Conservation (phyloP, 2,888 invertebrate genomes). For the Drosophila diplacantha region DNA sequence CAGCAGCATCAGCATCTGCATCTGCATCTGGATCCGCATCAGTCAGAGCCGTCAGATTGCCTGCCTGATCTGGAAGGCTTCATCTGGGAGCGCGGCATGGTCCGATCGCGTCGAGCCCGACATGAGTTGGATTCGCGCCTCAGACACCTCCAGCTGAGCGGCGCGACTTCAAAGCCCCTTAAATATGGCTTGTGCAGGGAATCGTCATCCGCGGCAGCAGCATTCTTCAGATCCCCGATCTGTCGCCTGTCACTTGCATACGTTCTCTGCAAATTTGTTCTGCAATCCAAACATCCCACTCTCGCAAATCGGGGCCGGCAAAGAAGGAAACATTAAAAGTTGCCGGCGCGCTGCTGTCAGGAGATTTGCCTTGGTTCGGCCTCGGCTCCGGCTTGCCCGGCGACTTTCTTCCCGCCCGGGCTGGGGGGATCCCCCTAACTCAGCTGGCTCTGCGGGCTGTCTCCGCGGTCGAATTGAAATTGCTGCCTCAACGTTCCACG, state of each 20-base stretch:
- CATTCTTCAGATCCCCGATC: constrained; percentile 38
- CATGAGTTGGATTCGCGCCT: constrained; percentile 61
- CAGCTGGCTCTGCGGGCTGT: constrained; percentile 50
- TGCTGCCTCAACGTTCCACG: constrained; percentile 72
- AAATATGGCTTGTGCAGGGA: constrained; percentile 59
- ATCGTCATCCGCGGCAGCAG: constrained; percentile 25
- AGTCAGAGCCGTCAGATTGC: constrained; percentile 31
- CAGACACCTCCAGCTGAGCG: constrained; percentile 54
- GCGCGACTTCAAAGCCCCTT: constrained; percentile 64
- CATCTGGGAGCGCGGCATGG: constrained; percentile 44
- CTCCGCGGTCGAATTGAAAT: constrained; percentile 63
- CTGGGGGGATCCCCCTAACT: constrained; percentile 26
- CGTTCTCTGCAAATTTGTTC: constrained; percentile 64
- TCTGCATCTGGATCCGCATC: constrained; percentile 32
- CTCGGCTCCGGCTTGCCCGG: constrained; percentile 26
- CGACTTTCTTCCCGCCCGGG: constrained; percentile 22
- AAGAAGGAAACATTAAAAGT: constrained; percentile 72
- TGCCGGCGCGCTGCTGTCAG: constrained; percentile 73
- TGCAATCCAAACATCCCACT: constrained; percentile 69
- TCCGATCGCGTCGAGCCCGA: constrained; percentile 65
- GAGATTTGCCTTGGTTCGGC: constrained; percentile 58
- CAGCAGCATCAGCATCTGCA: constrained; percentile 27
- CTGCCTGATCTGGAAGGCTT: constrained; percentile 32
- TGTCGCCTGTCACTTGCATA: constrained; percentile 54
- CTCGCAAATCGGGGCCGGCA: constrained; percentile 44